Conservation (phyloP, 2,888 invertebrate species). For the Blastobasis lacticolella region DNA sequence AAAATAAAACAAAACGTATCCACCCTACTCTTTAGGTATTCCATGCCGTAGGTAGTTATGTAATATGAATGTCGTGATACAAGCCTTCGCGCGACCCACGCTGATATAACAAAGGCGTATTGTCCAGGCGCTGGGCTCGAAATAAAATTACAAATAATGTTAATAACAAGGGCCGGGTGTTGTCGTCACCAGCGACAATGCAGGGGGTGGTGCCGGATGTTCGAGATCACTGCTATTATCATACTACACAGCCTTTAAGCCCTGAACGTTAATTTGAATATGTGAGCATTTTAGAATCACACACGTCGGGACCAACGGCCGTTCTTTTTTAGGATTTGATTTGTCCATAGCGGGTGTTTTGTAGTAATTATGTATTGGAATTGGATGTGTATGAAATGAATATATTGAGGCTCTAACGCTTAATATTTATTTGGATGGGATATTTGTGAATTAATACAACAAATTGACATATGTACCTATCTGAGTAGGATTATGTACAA, state of each 20-base stretch:
- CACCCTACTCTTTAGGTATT: too few relatives aligned
- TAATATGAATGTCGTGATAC: conserved; percentile 14
- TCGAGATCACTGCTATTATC: conserved; percentile 41
- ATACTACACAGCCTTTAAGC: conserved; percentile 33
- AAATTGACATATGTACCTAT: too few relatives aligned
- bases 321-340: too few relatives aligned
- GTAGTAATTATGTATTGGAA: too few relatives aligned
- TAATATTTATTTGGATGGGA: too few relatives aligned
- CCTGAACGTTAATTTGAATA: conserved; percentile 1
- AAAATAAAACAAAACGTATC: too few relatives aligned
- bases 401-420: too few relatives aligned
- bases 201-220: conserved; percentile 44
- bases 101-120: conserved; percentile 29
- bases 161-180: conserved; percentile 31
- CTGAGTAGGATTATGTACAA: too few relatives aligned
- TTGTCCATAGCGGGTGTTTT: too few relatives aligned
- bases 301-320: too few relatives aligned
- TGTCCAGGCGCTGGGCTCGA: conserved; percentile 23
- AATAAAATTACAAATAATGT: conserved; percentile 35
- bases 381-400: too few relatives aligned
- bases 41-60: background rate
- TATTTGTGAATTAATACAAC: too few relatives aligned
- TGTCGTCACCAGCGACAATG: conserved; percentile 38
- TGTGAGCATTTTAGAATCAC: background rate
- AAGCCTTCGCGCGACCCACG: conserved; percentile 24